phyloP scores from a whole-genome alignment of 2,888 invertebrate species.

The Dilophus febrilis region DNA sequence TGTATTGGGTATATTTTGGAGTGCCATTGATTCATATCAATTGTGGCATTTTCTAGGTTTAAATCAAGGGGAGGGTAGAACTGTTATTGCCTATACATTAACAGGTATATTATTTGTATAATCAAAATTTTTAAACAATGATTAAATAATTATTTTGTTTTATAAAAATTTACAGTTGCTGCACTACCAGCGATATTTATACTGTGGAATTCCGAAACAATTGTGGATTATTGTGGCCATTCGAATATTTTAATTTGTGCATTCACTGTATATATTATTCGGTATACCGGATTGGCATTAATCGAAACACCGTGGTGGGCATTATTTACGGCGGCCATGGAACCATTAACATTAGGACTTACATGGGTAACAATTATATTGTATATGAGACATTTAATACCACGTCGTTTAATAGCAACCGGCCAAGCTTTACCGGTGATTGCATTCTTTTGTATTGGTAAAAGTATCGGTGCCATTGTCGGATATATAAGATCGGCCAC shows the following conservation, averaged over 20 bases:
- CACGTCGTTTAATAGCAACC: conserved; percentile 55
- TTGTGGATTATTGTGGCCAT: conserved; percentile 67
- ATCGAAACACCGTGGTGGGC: conserved; percentile 44
- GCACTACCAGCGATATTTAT: conserved; percentile 52
- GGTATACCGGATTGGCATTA: conserved; percentile 46
- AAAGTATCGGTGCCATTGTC: conserved; percentile 53
- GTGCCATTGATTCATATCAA: conserved; percentile 60
- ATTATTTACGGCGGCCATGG: conserved; percentile 47
- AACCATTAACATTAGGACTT: conserved; percentile 57
- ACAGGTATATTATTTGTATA: not conserved
- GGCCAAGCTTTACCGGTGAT: conserved; percentile 65
- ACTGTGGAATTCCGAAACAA: conserved; percentile 59
- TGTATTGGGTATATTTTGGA: conserved; percentile 61
- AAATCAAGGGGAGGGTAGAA: not conserved
- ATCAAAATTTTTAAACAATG: not conserved
- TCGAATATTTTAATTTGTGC: conserved; percentile 68
- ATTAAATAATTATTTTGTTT: conserved; percentile 9
- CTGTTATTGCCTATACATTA: not conserved
- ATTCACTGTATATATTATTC: conserved; percentile 63
- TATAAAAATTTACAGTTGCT: conserved; percentile 25
- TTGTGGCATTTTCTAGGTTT: conserved; percentile 39
- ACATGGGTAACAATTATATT: conserved; percentile 66
- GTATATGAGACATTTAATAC: conserved; percentile 66
- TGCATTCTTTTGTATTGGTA: conserved; percentile 63
- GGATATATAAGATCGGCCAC: conserved; percentile 33